A percentile compares a stretch with the other conserved stretches of the same genome.
Evolutionary conservation across 37 sponge, comb jelly and placozoan genomes (phyloP).

Genomic region (Bolinopsis microptera): DNA sequence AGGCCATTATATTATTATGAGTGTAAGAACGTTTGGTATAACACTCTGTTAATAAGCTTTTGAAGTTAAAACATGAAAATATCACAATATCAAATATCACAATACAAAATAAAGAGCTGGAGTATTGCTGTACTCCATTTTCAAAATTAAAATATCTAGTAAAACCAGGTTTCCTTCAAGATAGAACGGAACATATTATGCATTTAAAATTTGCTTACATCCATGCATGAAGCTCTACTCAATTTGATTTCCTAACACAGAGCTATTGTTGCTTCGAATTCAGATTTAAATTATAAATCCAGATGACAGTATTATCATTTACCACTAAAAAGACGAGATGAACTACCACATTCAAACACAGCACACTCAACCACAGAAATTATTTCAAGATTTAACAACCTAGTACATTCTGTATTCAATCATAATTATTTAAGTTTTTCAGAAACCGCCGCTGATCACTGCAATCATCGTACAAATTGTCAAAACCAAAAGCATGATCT

Average conservation of each 20-base stretch:
- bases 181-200: no score
- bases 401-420: conserved; percentile 26
- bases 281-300: background rate
- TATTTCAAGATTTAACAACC: background rate
- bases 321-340: no score
- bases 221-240: background rate
- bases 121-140: background rate
- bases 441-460: conserved; percentile 15
- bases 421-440: conserved; percentile 26
- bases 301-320: no score
- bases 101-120: background rate
- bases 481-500: background rate
- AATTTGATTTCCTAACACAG: background rate
- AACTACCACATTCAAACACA: no score
- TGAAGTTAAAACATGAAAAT: background rate
- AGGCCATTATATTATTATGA: no score
- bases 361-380: background rate
- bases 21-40: no score
- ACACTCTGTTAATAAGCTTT: no score
- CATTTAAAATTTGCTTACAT: background rate
- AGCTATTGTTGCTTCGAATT: no score
- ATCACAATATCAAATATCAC: background rate
- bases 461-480: conserved; percentile 30
- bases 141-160: background rate
- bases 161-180: background rate